Evolutionary conservation across 2,797 vertebrate species (phyloP), one percentile per base, ranked within the genome.

Genomic region (Rhinella marina): DNA sequence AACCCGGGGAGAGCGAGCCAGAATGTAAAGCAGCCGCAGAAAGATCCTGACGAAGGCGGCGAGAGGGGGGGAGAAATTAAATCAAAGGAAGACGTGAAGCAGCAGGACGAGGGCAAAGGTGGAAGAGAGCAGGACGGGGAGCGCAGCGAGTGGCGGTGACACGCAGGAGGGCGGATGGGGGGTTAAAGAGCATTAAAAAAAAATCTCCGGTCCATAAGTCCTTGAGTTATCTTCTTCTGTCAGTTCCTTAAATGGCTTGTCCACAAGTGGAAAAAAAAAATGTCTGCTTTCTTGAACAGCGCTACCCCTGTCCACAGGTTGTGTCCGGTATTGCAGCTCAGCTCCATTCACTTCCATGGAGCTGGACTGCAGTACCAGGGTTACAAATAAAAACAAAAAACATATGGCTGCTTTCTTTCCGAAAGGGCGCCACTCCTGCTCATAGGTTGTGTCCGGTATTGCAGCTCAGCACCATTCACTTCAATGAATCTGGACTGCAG

Each of bases 1-100:
- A 87, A 83, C 8, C 81, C 81, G 32, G 59, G 32, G 86, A 83
- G 85, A 72, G 75, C 13, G 23, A 50, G 68, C 32, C 57, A 48
- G 7, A 41, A 61, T 23, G 70, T 72, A 41, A 57, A 79, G 50
- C 77, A 57, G 79, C 77, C 73, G 68, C 78, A 29, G 25, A 29
- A 21, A 41, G n/a, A 80, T 61, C 56, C 80, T 41, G 50, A 68
- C 13, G 0, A 54, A 23, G 66, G 66, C 82, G 17, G 81, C 17
- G 5, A 73, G 57, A 57, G 41, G 54, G 82, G 41, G 70, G 48
- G 57, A 66, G 52, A 32, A 72, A 84, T 84, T 54, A 70, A 84
- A 72, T 83, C 66, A 75, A 41, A 75, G 25, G 27, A 41, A 66
- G 81, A 54, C 56, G 11, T 2, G 54, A 41, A 61, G 82, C 82